Conservation (phyloP, 2,113 vertebrate genomes). For the Chloropsis cyanopogon region DNA sequence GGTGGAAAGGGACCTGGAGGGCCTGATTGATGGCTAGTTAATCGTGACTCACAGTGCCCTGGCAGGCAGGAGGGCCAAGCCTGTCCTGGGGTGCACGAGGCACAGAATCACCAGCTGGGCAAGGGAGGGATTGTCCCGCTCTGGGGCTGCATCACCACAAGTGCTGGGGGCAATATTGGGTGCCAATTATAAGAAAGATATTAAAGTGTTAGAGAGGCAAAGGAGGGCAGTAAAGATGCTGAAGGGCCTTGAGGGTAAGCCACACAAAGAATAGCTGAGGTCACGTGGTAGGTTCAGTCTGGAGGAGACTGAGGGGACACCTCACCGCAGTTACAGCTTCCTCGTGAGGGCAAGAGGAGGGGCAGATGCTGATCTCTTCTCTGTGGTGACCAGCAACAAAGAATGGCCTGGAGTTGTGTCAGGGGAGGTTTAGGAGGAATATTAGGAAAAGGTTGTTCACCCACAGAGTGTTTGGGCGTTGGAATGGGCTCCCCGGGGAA, state of each 20-base stretch:
- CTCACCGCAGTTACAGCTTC: background rate
- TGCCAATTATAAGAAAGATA: background rate
- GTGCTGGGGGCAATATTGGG: background rate
- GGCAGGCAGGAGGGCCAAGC: background rate
- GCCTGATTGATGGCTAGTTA: fast-evolving
- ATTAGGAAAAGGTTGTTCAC: background rate
- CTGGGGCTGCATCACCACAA: fast-evolving
- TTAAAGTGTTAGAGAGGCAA: background rate
- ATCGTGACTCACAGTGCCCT: fast-evolving
- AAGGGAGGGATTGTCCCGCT: background rate
- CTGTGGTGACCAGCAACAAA: background rate
- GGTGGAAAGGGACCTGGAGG: background rate
- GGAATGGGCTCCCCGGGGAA: background rate
- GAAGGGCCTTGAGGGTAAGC: background rate
- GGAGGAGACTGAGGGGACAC: background rate
- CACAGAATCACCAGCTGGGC: fast-evolving
- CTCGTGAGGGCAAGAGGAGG: background rate
- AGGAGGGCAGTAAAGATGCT: background rate
- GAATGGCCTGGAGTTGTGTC: background rate
- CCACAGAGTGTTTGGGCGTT: background rate
- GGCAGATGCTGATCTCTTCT: background rate
- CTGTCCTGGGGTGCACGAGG: background rate
- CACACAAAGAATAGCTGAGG: background rate
- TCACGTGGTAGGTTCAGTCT: background rate
- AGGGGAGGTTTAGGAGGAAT: fast-evolving